Evolutionary conservation across 2,888 invertebrate genomes (phyloP), one percentile per base, ranked within the genome.

Genomic region (Drosophila neoperkinsi): DNA sequence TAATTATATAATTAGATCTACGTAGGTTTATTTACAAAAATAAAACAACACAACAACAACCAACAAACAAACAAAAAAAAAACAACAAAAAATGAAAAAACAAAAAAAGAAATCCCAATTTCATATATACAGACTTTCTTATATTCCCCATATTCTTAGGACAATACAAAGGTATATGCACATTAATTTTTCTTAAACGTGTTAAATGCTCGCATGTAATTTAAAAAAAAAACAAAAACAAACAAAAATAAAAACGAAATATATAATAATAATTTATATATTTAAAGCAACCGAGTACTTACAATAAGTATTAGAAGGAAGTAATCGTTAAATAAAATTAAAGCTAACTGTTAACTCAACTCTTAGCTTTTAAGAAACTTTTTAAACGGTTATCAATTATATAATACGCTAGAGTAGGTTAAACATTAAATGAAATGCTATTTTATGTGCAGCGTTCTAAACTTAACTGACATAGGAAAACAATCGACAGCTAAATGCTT

Each of bases 371-470:
- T 74, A 73, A 71, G 55, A 51, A 82, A 61, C 58, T 85, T 84
- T 87, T 63, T 73, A 76, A 79, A 79, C 75, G 79, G 71, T 87
- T 87, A 82, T 84, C 82, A 82, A 83, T 80, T 84, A 84, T 82
- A 70, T 74, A 80, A 74, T 77, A 77, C 64, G 67, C 64, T 87
- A 87, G 77, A 66, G 41, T 82, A 84, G 87, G 76, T 62, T 77
- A 71, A 46, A 78, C 65, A 71, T 72, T 68, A 80, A 75, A 69
- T 72, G 52, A 60, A 71, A 63, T 64, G 56, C 75, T 77, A 67
- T 74, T 76, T 79, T 70, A 77, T 70, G 67, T 70, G 74, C 88
- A 67, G 76, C 67, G 65, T 71, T 70, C 28, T 69, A 55, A 61
- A 53, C 55, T 53, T 52, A 57, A 46, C 56, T 63, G 58, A 68